Evolutionary conservation across 2,888 invertebrate genomes (phyloP), one percentile per base, ranked within the genome.

Genomic region (Tuta absoluta): DNA sequence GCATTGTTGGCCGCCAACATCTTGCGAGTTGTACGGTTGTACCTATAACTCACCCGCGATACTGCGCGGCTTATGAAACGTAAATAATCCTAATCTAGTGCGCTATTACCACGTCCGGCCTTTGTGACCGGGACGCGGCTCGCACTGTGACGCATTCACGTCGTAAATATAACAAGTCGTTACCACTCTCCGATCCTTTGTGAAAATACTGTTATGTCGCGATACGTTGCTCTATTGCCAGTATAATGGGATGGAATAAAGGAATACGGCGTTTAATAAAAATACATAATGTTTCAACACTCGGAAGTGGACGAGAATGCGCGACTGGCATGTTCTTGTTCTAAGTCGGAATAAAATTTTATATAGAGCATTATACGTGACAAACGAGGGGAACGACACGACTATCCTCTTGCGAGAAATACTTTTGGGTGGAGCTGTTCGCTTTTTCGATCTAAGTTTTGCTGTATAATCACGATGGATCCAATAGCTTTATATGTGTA

Each of bases 281-380:
- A 81, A 79, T 75, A 81, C 76, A 73, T 76, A 79, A 75, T 67
- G 73, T 72, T 71, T 67, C 68, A 69, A 74, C 74, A 74, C 71
- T 76, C 71, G 75, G 72, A 74, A 78, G 75, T 79, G 85, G 84
- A 81, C 82, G 76, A 74, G 74, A 76, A 77, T 75, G 77, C 76
- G 75, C 77, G 78, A 73, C 76, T 77, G 77, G 74, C 76, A 79
- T 76, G 75, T 81, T 79, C 78, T 78, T 80, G 78, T 81, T 81
- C 80, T 80, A 80, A 76, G 79, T 76, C 77, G 76, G 82, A 83
- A 85, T 85, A 85, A 84, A 84, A 82, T 84, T 84, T 86, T 86
- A 85, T 84, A 82, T 81, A 74, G 78, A 77, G 80, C 82, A 86
- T 86, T 86, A 85, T 84, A 82, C 78, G 82, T 84, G 84, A 87